Conservation (phyloP, 2,113 vertebrate genomes). For the Passerina amoena region DNA sequence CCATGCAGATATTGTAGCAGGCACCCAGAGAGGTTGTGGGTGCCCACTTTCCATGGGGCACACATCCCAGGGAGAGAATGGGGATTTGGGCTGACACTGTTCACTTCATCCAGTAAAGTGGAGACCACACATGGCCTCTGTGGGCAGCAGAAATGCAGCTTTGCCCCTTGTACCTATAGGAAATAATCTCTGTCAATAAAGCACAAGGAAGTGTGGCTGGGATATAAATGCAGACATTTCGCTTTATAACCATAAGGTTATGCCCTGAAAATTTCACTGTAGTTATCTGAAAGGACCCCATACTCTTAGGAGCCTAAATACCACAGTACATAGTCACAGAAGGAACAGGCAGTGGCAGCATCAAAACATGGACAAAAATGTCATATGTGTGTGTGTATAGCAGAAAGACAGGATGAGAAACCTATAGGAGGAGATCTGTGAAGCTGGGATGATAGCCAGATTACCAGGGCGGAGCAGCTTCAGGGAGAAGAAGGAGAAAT, state of each 20-base stretch:
- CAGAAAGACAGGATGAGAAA: neutral
- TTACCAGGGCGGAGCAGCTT: neutral
- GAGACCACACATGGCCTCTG: neutral
- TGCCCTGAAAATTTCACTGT: neutral
- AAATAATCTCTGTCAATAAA: neutral
- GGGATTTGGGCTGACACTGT: neutral
- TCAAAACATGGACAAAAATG: neutral
- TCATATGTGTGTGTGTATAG: neutral
- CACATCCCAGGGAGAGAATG: accelerated
- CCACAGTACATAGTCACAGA: neutral
- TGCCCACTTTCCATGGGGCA: neutral
- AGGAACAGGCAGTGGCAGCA: neutral
- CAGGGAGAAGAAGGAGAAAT: neutral
- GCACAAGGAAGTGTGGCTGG: neutral
- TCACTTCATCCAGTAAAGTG: neutral
- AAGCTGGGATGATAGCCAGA: neutral
- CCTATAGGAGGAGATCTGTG: neutral
- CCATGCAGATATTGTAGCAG: neutral
- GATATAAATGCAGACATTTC: neutral
- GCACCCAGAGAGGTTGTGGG: accelerated
- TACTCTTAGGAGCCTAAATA: neutral
- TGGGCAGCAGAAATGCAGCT: neutral
- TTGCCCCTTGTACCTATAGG: neutral
- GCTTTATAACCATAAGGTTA: neutral
- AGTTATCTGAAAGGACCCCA: neutral